Evolutionary conservation across 2,113 vertebrate species (phyloP).

Genomic region (Odocoileus virginianus): DNA sequence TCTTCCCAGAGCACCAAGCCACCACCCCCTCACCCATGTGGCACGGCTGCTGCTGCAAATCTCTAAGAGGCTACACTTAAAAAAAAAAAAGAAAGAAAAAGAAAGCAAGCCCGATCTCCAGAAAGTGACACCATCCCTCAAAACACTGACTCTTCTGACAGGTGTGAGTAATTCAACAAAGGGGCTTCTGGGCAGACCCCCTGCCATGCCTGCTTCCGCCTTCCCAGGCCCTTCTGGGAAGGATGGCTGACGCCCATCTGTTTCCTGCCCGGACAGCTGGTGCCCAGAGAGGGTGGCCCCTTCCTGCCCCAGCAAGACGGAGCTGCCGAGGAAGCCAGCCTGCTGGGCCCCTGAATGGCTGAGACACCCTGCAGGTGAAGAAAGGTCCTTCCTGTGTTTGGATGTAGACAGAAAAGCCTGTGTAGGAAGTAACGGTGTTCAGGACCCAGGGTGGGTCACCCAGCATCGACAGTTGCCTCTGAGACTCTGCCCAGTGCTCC

Average conservation of each 20-base stretch:
- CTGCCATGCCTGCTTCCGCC: not conserved
- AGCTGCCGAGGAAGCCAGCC: not conserved
- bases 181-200: not conserved
- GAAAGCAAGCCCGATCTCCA: not conserved
- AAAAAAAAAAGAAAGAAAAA: not conserved
- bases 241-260: not conserved
- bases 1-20: not conserved
- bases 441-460: not conserved
- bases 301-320: not conserved
- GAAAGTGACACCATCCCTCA: rapidly evolving
- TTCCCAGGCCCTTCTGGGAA: not conserved
- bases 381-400: not conserved
- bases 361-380: too few species aligned
- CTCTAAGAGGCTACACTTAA: not conserved
- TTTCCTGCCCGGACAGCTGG: not conserved
- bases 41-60: too few species aligned
- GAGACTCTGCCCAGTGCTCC: not conserved
- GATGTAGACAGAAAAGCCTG: not conserved
- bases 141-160: not conserved
- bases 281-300: not conserved
- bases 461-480: rapidly evolving
- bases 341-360: rapidly evolving
- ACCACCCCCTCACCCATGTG: too few species aligned
- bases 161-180: rapidly evolving
- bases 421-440: not conserved